phyloP scores from a whole-genome alignment of 2,888 invertebrate genomes.

The Malthinus flaveolus region DNA sequence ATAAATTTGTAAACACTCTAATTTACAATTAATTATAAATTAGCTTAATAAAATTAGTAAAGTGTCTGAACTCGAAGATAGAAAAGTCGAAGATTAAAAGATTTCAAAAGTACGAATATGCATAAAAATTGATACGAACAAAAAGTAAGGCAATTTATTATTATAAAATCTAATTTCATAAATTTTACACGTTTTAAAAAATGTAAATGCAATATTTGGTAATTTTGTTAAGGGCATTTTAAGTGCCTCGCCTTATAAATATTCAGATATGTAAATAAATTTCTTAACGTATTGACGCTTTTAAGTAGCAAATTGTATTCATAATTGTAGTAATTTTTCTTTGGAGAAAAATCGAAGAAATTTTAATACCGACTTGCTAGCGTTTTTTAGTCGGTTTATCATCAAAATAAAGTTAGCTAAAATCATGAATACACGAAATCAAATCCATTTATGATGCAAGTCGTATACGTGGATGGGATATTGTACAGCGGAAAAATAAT shows the following conservation, averaged over 20 bases:
- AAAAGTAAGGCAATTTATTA: no score
- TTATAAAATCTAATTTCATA: no score
- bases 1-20: no score
- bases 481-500: slow-evolving; percentile 49
- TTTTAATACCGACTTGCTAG: background rate
- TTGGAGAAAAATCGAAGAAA: no score
- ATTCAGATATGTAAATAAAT: slow-evolving; percentile 41
- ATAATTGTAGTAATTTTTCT: slow-evolving; percentile 20
- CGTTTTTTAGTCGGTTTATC: slow-evolving; percentile 1
- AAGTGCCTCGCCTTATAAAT: slow-evolving; percentile 36
- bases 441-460: slow-evolving; percentile 44
- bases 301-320: slow-evolving; percentile 37
- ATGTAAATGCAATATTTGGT: slow-evolving; percentile 21
- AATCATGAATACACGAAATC: slow-evolving; percentile 39
- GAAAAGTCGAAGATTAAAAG: no score
- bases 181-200: slow-evolving; percentile 5
- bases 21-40: no score
- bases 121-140: no score
- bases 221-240: slow-evolving; percentile 23
- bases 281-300: slow-evolving; percentile 39
- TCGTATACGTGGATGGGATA: slow-evolving; percentile 42
- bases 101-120: no score
- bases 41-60: no score
- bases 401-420: slow-evolving; percentile 21
- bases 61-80: no score